Evolutionary conservation across 2,113 vertebrate genomes (phyloP), one percentile per base, ranked within the genome.

Genomic region (Mesitornis unicolor): DNA sequence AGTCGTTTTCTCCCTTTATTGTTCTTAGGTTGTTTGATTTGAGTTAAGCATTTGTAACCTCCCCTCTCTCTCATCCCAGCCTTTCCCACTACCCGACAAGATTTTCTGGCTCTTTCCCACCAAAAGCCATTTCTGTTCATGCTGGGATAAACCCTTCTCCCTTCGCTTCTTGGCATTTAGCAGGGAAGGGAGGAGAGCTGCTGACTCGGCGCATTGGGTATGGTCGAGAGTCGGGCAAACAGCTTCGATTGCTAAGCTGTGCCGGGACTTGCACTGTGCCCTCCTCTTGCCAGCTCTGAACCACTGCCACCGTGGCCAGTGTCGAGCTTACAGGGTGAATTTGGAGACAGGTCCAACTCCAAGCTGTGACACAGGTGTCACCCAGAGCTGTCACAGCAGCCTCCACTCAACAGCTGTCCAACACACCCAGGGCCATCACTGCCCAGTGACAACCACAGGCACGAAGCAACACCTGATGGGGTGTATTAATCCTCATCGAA

Each of bases 11-110:
- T 93, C 65, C 61, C 40, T 89, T 85, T 80, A 54, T 88, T 95
- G 88, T 75, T 68, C 73, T 87, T 71, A 54, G 28, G 18, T 60
- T 90, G 71, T 90, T 93, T 94, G 82, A 80, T 74, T 70, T 81
- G 77, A 86, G 35, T 61, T 84, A 88, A 95, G 73, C 63, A 40
- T 65, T 54, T 50, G 29, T 29, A 70, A 33, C 63, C 63, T 51
- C 35, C 75, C 4, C 21, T 51, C 61, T 43, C 36, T 26, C 57
- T 45, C 40, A 35, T 51, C 85, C 50, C 63, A 74, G 65, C 65
- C 68, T 67, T 84, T 45, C 8, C 50, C 1, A 1, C 70, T 79
- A 76, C 65, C 84, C 87, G 53, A 70, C 63, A 78, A 81, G 65
- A 43, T 75, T 61, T 56, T 54, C 50, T 47, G 45, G 67, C 83